Evolutionary conservation across 2,113 vertebrate species (phyloP).

Genomic region (Gobius niger): DNA sequence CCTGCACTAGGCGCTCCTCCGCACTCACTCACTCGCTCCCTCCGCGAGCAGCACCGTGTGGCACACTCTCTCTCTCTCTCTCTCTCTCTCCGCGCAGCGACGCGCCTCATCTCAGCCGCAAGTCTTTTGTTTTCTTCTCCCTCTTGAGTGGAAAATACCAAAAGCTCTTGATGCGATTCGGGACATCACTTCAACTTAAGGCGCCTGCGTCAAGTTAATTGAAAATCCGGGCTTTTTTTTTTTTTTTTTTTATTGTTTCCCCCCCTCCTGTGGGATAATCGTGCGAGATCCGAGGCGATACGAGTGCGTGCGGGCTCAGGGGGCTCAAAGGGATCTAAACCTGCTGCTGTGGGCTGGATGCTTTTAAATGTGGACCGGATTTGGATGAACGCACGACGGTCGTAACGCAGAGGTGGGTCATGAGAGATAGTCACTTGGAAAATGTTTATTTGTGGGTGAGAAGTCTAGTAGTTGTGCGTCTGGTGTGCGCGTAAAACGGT

Average conservation of each 20-base stretch:
- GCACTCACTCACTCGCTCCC: conserved; percentile 47
- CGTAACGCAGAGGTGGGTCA: conserved; percentile 54
- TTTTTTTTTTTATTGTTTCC: too few species aligned
- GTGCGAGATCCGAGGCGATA: conserved; percentile 58
- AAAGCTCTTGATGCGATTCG: conserved; percentile 49
- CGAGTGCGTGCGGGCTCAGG: conserved; percentile 47
- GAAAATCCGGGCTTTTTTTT: conserved; percentile 53
- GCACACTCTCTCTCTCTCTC: too few species aligned
- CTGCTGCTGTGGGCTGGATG: conserved; percentile 36
- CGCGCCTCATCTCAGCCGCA: conserved; percentile 42
- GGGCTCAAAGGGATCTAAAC: conserved; percentile 45
- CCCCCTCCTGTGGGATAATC: conserved; percentile 59
- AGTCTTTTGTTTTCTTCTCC: conserved; percentile 51
- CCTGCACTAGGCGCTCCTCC: conserved; percentile 69
- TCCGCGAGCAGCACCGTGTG: background rate
- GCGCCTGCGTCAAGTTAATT: conserved; percentile 57
- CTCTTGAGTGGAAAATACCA: conserved; percentile 26
- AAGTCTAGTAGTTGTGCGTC: conserved; percentile 14
- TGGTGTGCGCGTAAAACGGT: conserved; percentile 8
- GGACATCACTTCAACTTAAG: conserved; percentile 50
- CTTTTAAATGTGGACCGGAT: conserved; percentile 59
- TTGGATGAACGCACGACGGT: conserved; percentile 32
- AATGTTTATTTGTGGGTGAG: conserved; percentile 11
- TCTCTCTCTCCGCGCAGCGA: conserved; percentile 22
- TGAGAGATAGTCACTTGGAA: background rate